These are phyloP conservation scores for Sigmodon hispidus DNA, from an alignment of 2,113 vertebrate genomes.

Conservation along the genomic window DNA sequence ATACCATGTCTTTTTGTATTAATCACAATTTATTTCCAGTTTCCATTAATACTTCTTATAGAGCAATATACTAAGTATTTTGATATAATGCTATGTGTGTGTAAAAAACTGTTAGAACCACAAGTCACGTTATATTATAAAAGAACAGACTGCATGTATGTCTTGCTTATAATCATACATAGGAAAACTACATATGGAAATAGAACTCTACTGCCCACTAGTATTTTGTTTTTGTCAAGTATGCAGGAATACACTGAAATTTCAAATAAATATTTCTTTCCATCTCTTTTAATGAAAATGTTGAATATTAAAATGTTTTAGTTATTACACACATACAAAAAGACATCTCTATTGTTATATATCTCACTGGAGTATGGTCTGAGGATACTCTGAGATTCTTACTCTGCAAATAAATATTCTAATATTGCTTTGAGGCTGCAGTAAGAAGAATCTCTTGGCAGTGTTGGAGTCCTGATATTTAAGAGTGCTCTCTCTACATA, in stretches of 20 bases:
- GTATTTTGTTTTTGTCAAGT: not conserved
- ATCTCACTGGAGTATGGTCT: not conserved
- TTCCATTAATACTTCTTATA: not conserved
- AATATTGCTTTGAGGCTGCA: not conserved
- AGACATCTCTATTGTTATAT: not conserved
- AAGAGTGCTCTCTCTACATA: not conserved
- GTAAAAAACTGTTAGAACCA: not conserved
- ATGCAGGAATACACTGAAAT: not conserved
- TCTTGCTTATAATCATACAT: not conserved
- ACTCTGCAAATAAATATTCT: not conserved
- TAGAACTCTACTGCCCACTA: not conserved
- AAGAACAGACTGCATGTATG: not conserved
- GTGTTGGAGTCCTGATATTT: not conserved
- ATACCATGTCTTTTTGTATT: not conserved
- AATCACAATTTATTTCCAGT: not conserved
- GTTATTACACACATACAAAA: not conserved
- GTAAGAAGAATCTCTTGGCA: constrained; percentile 1
- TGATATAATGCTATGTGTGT: not conserved
- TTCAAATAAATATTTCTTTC: not conserved
- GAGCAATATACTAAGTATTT: not conserved
- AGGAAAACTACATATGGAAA: not conserved
- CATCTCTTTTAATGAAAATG: not conserved
- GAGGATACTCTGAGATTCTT: not conserved
- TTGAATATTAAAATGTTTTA: not conserved
- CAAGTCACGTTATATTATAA: not conserved